Evolutionary conservation across 2,113 vertebrate genomes (phyloP), one percentile per base, ranked within the genome.

Genomic region (Centrocercus urophasianus): DNA sequence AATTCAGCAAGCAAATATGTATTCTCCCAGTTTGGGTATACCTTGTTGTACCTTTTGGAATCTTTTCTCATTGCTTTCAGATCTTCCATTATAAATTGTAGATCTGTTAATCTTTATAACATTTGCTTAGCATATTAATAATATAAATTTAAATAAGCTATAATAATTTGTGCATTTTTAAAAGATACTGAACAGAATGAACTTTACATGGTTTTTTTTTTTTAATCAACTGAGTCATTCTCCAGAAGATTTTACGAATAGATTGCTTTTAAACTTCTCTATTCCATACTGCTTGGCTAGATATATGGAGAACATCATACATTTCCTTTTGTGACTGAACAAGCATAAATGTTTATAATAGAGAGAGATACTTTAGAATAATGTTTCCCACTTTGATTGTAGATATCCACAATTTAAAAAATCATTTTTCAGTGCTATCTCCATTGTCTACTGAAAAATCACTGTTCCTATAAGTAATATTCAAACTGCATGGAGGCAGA

Each of bases 401-500:
- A 20, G 59, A 20, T 40, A 78, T 93, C 85, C 72, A 89, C 72
- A 85, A 77, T 74, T 94, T 87, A 59, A 70, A 67, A 78, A 27
- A 20, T 42, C 8, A 5, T 76, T 84, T 88, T 88, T 45, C 27
- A 57, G 11, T 83, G 47, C 6, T 75, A 75, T 89, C 24, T 82
- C 80, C 38, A 71, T 89, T 83, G 81, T 88, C 32, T 34, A 25
- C 48, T 84, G 86, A 89, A 78, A 93, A 91, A 45, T 77, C 1
- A 0, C 52, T 78, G 38, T 8, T 77, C 8, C 86, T 94, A 85
- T 61, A 92, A 91, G 82, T 93, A 85, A 38, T 85, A 82, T 89
- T 93, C 42, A 38, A 40, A 87, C 85, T 66, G 10, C 16, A 76
- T n/a, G 34, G 40, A 70, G 30, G 21, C 22, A 45, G 4, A 84